Conservation (phyloP, 30 jellyfish, hydroid and myxozoan genomes). For the Sanderia malayensis region DNA sequence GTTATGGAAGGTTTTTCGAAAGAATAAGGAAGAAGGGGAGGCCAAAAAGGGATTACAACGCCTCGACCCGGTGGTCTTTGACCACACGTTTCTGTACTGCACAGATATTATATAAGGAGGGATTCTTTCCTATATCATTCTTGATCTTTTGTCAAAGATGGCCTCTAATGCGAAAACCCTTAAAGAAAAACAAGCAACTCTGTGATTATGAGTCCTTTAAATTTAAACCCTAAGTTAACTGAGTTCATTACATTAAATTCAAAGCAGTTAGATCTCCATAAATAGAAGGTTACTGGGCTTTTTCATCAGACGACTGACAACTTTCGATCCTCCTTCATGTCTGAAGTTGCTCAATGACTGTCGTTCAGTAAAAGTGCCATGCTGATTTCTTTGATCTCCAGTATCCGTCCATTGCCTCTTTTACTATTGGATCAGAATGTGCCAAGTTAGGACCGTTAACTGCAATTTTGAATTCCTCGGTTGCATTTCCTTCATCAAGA, state of each 20-base stretch:
- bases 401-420: slow-evolving; percentile 35
- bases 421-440: slow-evolving; percentile 23
- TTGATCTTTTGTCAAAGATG: slow-evolving; percentile 17
- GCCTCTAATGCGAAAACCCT: slow-evolving; percentile 10
- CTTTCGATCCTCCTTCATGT: slow-evolving; percentile 30
- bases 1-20: too few species aligned
- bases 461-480: slow-evolving; percentile 30
- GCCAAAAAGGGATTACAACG: too few species aligned
- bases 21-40: too few species aligned
- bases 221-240: not conserved
- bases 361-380: slow-evolving; percentile 20
- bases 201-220: not conserved
- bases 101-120: too few species aligned
- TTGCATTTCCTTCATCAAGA: slow-evolving; percentile 27
- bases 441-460: slow-evolving; percentile 36
- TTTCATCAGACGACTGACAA: slow-evolving; percentile 33
- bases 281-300: slow-evolving; percentile 21
- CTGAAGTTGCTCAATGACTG: slow-evolving; percentile 25
- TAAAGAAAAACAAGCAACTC: slow-evolving; percentile 5
- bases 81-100: too few species aligned
- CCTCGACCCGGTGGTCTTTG: too few species aligned
- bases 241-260: slow-evolving; percentile 22
- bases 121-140: slow-evolving; percentile 11
- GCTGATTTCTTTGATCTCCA: slow-evolving; percentile 28
- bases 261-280: slow-evolving; percentile 27